These are phyloP conservation scores for Tolmerus cingulatus DNA, from an alignment of 2,888 invertebrate genomes.

Conservation along the genomic window DNA sequence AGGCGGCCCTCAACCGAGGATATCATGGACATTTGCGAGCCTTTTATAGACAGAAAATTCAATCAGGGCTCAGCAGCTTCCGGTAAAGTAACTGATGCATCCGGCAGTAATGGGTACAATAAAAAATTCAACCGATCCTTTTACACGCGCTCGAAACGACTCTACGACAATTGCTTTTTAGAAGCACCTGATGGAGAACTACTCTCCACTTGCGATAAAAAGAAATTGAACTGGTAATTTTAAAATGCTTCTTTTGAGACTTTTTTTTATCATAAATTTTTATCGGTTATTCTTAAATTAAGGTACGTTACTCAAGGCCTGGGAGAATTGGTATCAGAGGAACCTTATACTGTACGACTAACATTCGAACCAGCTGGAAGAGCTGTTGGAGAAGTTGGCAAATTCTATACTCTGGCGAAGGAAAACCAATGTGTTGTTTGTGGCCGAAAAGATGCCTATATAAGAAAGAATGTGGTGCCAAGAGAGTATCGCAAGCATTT, in stretches of 20 bases:
- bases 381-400: conserved; percentile 73
- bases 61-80: not conserved
- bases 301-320: conserved; percentile 65
- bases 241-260: not conserved
- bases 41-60: conserved; percentile 41
- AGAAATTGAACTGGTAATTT: conserved; percentile 77
- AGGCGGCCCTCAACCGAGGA: conserved; percentile 45
- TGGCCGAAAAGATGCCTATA: conserved; percentile 72
- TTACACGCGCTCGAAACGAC: conserved; percentile 68
- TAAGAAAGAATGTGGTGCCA: conserved; percentile 83
- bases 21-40: conserved; percentile 53
- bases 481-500: conserved; percentile 81
- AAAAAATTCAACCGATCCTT: conserved; percentile 40
- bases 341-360: conserved; percentile 73
- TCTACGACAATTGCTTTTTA: conserved; percentile 81
- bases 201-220: conserved; percentile 77
- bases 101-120: not conserved
- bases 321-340: conserved; percentile 62
- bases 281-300: not conserved
- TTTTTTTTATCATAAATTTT: too few species aligned
- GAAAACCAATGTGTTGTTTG: conserved; percentile 83
- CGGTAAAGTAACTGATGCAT: not conserved
- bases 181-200: conserved; percentile 80
- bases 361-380: conserved; percentile 81
- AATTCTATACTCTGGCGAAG: conserved; percentile 76